Conservation (phyloP, 2,797 vertebrate species). For the Pyrrhura leucotis region DNA sequence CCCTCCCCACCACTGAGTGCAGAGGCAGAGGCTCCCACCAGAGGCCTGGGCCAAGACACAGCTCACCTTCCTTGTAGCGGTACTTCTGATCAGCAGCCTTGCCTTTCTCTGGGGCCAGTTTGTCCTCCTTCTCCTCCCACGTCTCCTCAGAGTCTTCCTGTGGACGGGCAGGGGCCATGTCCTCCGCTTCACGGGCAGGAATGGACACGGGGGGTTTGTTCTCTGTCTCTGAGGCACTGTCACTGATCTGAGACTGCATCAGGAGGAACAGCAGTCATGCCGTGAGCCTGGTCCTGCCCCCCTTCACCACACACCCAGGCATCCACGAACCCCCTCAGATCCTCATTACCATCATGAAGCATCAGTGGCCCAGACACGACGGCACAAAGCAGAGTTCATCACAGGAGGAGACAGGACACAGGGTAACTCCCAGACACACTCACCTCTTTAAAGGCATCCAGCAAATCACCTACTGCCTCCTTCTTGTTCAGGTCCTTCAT, state of each 20-base stretch:
- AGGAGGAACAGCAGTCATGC: background rate
- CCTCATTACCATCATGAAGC: slow-evolving; percentile 46
- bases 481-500: slow-evolving; percentile 97
- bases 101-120: slow-evolving; percentile 89
- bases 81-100: slow-evolving; percentile 90
- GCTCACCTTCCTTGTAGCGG: slow-evolving; percentile 92
- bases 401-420: background rate
- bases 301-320: background rate
- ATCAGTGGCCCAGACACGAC: slow-evolving; percentile 63
- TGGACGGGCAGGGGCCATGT: slow-evolving; percentile 44
- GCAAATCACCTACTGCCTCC: slow-evolving; percentile 90
- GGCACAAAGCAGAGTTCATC: slow-evolving; percentile 46
- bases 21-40: background rate
- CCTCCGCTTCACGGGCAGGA: slow-evolving; percentile 72
- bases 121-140: slow-evolving; percentile 97
- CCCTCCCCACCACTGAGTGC: background rate
- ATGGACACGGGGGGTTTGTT: slow-evolving; percentile 71
- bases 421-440: background rate
- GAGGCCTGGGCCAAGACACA: background rate
- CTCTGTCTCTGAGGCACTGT: slow-evolving; percentile 82
- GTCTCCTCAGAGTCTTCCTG: slow-evolving; percentile 89
- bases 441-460: slow-evolving; percentile 98
- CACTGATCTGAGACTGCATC: slow-evolving; percentile 74
- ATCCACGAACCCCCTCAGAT: background rate
- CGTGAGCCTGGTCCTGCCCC: accelerated